Base-by-base conservation (phyloP, 2,113 vertebrate species). In the Trichechus manatus region DNA sequence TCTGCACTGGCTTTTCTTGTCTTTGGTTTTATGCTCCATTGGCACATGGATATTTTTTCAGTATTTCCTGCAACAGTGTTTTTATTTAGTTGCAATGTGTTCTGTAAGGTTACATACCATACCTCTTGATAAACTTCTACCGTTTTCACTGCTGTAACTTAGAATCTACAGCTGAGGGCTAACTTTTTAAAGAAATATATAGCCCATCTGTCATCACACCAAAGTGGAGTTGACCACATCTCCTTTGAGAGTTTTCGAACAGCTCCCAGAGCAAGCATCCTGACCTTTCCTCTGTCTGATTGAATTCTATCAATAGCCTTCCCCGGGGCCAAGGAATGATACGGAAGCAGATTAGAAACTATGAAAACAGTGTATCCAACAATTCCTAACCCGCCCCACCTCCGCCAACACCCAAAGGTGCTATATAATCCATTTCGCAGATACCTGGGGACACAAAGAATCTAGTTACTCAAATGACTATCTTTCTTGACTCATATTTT, bases 181-280 rank as follows among this genome's bases (percentile, higher is more conserved):
- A 80, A 25, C 66, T 79, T 82, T 47, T 20, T 5, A 86, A 86
- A 92, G 68, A 95, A 87, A 96, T 90, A 86, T 89, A 59, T 1
- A 56, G 75, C 42, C 72, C 13, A 39, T 44, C 74, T 96, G 44
- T 93, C 93, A 82, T 92, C 89, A 61, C 77, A 75, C 19, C 31
- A 84, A 96, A 44, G 87, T n/a, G n/a, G 81, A 27, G 22, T 0
- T 47, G 79, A 81, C 89, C 83, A 93, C 86, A 33, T 27, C 64
- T 93, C 96, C 95, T 63, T 3, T 9, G 95, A 89, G 95, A 87
- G 29, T 66, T 95, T 86, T 68, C 89, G 53, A 59, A 89, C 39
- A 70, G 83, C 36, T 89, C 91, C 89, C 83, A 31, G 74, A 42
- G 39, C 84, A 63, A 53, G 86, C 2, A 33, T 20, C 20, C 4